Percentiles rank a stretch among this genome's conserved stretches.
These are phyloP conservation scores for Trachemys scripta DNA, from an alignment of 2,113 vertebrate genomes.

Conservation along the genomic window DNA sequence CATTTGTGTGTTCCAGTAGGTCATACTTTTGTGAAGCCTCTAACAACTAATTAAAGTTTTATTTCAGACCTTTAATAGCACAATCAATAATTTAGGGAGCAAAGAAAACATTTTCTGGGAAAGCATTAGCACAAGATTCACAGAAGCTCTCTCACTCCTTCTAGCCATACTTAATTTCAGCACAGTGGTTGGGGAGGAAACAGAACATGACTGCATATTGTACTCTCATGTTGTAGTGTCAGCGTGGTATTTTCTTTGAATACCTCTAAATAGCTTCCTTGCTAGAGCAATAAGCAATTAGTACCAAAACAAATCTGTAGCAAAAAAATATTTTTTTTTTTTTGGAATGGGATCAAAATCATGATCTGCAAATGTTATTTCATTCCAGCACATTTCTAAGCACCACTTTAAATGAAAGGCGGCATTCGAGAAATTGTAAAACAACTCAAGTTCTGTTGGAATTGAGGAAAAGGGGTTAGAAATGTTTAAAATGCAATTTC, in stretches of 20 bases:
- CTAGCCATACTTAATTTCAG: constrained; percentile 52
- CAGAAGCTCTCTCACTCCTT: constrained; percentile 48
- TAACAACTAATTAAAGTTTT: constrained; percentile 78
- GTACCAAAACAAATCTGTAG: constrained; percentile 60
- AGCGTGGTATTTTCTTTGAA: constrained; percentile 36
- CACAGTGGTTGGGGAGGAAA: not conserved
- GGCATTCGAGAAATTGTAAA: constrained; percentile 42
- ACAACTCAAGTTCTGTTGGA: not conserved
- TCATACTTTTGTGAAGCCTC: constrained; percentile 70
- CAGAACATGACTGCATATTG: not conserved
- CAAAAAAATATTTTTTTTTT: constrained; percentile 58
- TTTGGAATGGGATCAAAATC: constrained; percentile 67
- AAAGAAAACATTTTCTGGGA: constrained; percentile 83
- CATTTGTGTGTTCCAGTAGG: constrained; percentile 59
- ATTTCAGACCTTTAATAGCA: constrained; percentile 77
- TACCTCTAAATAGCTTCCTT: constrained; percentile 55
- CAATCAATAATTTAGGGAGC: constrained; percentile 82
- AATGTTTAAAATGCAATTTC: constrained; percentile 54
- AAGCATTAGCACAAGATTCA: constrained; percentile 77
- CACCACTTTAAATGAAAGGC: constrained; percentile 42
- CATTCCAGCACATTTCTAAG: constrained; percentile 48
- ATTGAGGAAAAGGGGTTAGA: not conserved
- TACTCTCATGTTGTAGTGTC: not conserved
- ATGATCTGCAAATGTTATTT: constrained; percentile 58
- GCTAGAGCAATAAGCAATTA: constrained; percentile 68